Conservation (phyloP, 2,797 vertebrate genomes). For the Euthynnus affinis region DNA sequence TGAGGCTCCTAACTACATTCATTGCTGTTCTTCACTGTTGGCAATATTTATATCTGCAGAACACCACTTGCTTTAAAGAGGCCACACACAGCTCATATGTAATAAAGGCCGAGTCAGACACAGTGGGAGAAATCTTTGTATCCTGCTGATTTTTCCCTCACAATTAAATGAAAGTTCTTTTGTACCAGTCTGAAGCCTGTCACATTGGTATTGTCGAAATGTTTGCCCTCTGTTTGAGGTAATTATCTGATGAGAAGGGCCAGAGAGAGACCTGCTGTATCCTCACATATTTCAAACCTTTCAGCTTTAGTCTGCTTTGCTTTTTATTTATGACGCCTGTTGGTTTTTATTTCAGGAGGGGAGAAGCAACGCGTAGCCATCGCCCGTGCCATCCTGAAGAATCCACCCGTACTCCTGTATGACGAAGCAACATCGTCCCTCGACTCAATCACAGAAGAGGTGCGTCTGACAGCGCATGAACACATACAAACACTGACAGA, state of each 20-base stretch:
- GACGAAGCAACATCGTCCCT: constrained; percentile 99
- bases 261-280: constrained; percentile 18
- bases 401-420: constrained; percentile 94
- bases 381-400: constrained; percentile 96
- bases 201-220: constrained; percentile 23
- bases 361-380: constrained; percentile 99
- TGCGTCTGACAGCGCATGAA: constrained; percentile 69
- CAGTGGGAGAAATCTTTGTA: constrained; percentile 59
- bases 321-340: constrained; percentile 17
- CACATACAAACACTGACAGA: constrained; percentile 12
- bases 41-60: constrained; percentile 69
- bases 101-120: constrained; percentile 64
- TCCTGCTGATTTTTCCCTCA: constrained; percentile 65
- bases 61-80: constrained; percentile 66
- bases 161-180: constrained; percentile 65
- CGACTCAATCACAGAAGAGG: constrained; percentile 99
- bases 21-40: constrained; percentile 50
- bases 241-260: constrained; percentile 47
- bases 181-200: constrained; percentile 30
- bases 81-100: constrained; percentile 60
- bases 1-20: constrained; percentile 54
- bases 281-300: constrained; percentile 15
- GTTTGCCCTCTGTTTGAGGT: constrained; percentile 35
- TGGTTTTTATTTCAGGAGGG: constrained; percentile 88
- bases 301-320: constrained; percentile 6